These are phyloP conservation scores for Pectinophora gossypiella DNA, from an alignment of 1,140 invertebrate genomes.

Conservation along the genomic window DNA sequence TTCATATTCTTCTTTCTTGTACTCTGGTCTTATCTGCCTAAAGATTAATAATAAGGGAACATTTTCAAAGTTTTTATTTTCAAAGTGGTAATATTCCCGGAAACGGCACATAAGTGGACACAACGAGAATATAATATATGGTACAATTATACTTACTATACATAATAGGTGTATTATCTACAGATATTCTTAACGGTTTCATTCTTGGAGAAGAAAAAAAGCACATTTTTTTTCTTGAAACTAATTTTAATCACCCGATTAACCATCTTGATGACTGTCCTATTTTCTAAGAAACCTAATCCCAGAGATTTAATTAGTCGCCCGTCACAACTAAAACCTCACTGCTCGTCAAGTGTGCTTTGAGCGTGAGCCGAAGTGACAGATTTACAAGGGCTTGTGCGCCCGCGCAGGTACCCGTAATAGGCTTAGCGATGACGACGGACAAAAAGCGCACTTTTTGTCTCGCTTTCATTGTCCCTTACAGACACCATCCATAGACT, in stretches of 20 bases:
- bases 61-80: too few species aligned
- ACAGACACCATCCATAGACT: constrained; percentile 14
- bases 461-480: constrained; percentile 44
- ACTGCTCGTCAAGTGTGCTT: constrained; percentile 18
- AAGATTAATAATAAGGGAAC: too few species aligned
- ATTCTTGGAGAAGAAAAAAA: too few species aligned
- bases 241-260: background rate
- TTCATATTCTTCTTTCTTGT: too few species aligned
- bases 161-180: too few species aligned
- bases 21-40: too few species aligned
- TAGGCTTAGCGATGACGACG: constrained; percentile 30
- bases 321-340: constrained; percentile 35
- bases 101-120: too few species aligned
- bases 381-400: constrained; percentile 41
- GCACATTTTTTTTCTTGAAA: too few species aligned
- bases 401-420: constrained; percentile 48
- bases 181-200: too few species aligned
- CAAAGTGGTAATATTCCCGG: too few species aligned
- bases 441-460: constrained; percentile 45
- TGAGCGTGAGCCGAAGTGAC: constrained; percentile 35
- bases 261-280: background rate
- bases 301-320: constrained; percentile 27
- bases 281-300: constrained; percentile 18
- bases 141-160: too few species aligned
- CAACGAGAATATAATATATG: too few species aligned